These are phyloP conservation scores for Patella ulyssiponensis DNA, from an alignment of 2,888 invertebrate species.

Conservation along the genomic window DNA sequence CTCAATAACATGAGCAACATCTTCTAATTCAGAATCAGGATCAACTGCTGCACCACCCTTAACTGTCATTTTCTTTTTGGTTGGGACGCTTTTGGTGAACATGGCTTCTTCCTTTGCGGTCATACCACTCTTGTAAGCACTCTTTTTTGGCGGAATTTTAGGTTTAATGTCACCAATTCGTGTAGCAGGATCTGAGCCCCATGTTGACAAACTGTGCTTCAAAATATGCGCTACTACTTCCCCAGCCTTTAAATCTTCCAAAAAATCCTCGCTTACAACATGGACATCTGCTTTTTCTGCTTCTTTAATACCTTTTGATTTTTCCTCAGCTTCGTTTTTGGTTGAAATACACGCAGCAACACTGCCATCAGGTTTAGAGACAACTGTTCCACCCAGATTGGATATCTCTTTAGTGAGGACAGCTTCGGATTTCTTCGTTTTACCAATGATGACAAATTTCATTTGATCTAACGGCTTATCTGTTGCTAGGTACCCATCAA, in stretches of 20 bases:
- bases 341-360: conserved; percentile 85
- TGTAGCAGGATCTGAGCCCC: conserved; percentile 76
- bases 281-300: conserved; percentile 82
- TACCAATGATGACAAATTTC: conserved; percentile 80
- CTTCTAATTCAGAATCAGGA: conserved; percentile 85
- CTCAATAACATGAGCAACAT: conserved; percentile 83
- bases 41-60: conserved; percentile 93
- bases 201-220: conserved; percentile 83
- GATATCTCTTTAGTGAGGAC: conserved; percentile 80
- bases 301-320: conserved; percentile 78
- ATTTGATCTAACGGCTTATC: conserved; percentile 79
- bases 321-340: conserved; percentile 79
- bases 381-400: conserved; percentile 84
- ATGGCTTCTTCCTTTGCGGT: conserved; percentile 48
- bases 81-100: conserved; percentile 68
- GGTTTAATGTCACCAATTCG: conserved; percentile 9
- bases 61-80: conserved; percentile 79
- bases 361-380: conserved; percentile 78
- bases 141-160: not conserved
- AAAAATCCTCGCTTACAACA: conserved; percentile 81
- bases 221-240: conserved; percentile 78
- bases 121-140: not conserved
- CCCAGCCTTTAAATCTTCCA: conserved; percentile 77
- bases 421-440: conserved; percentile 73
- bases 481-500: conserved; percentile 41